Base-by-base conservation (phyloP, 2,888 invertebrate species). In the Digitonthophagus gazella region DNA sequence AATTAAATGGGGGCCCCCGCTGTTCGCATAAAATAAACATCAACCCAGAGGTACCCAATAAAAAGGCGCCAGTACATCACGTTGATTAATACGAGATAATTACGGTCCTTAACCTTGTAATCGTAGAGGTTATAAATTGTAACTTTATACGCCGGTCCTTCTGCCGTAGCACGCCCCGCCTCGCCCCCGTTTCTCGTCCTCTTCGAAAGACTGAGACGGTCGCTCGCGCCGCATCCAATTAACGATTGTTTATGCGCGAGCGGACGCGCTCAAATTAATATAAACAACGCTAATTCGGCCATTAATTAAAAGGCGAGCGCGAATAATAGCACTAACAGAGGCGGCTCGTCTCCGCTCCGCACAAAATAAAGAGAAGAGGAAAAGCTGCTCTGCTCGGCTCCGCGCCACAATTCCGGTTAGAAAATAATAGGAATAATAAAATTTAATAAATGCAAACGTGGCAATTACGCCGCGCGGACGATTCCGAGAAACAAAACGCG, bases 271-370 rank as follows among this genome's bases (percentile, higher is more conserved):
- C 61, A 61, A 61, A 61, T 61, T 61, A 61, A 61, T 61, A 61
- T 61, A 61, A 61, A 61, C 61, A 61, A 61, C 61, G 61, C 61
- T 61, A 61, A 61, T 61, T 61, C 61, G 61, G 18, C 61, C 61
- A 61, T 61, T 61, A 61, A 61, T 61, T 61, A 61, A 61, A 20
- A 6, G 16, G 16, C 18, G 61, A 44, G 11, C 28, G 28, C 28
- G 28, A 44, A 11, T n/a, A 44, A 44, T 44, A 44, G 11, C 11
- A 11, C 28, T 6, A 44, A 44, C 28, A 44, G 28, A 44, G 28
- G 28, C 28, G 28, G 28, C 28, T 44, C 28, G 28, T 44, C 11
- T 44, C 28, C 28, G n/a, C n/a, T n/a, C n/a, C n/a, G n/a, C n/a
- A n/a, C n/a, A n/a, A n/a, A n/a, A n/a, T n/a, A n/a, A n/a, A n/a